phyloP scores from a whole-genome alignment of 2,888 invertebrate species.

The Eilema depressum region DNA sequence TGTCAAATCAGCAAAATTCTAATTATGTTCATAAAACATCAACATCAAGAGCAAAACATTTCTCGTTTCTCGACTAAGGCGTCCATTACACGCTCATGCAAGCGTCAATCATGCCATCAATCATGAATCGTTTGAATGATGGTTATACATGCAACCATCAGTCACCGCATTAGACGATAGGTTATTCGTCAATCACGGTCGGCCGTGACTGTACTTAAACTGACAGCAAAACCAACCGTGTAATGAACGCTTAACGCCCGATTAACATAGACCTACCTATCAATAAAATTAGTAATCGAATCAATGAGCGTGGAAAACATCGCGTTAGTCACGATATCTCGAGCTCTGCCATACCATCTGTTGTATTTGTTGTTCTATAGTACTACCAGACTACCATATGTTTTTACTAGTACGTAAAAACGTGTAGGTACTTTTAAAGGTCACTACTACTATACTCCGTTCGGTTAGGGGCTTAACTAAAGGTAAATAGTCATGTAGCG shows the following conservation, averaged over 20 bases:
- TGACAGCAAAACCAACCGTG: no score
- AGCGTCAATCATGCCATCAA: no score
- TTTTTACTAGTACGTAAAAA: background rate
- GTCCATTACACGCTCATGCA: no score
- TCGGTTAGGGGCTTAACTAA: no score
- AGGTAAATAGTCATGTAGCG: no score
- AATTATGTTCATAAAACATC: background rate
- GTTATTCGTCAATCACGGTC: no score
- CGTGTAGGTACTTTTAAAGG: background rate
- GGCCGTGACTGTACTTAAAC: no score
- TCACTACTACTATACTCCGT: background rate
- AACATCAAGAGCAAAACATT: background rate
- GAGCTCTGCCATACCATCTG: background rate
- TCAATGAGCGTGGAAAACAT: slow-evolving; percentile 1
- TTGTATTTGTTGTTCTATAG: background rate
- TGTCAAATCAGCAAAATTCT: no score
- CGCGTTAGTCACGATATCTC: background rate
- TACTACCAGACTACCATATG: background rate
- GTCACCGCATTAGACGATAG: no score
- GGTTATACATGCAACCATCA: no score
- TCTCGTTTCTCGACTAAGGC: background rate
- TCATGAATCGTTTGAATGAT: no score
- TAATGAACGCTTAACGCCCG: no score
- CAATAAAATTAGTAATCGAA: slow-evolving; percentile 1
- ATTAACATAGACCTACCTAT: background rate